These are phyloP conservation scores for Chaunax sp. DNA, from an alignment of 2,797 vertebrate genomes.

Conservation along the genomic window DNA sequence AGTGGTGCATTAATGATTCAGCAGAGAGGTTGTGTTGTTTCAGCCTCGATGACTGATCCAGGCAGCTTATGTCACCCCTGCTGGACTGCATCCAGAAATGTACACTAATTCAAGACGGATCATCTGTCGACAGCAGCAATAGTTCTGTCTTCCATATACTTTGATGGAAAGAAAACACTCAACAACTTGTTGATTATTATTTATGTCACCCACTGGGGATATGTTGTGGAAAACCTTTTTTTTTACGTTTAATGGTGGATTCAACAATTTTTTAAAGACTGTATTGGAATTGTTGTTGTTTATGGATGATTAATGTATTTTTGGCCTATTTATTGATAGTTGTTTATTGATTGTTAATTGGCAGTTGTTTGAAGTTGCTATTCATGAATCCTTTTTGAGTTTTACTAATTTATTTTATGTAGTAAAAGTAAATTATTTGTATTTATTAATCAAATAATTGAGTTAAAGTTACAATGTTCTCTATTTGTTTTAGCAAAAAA, in stretches of 20 bases:
- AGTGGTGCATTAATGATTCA: slow-evolving; percentile 40
- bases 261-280: background rate
- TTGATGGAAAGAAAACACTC: slow-evolving; percentile 9
- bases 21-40: slow-evolving; percentile 20
- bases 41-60: slow-evolving; percentile 20
- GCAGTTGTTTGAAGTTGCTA: background rate
- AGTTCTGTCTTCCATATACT: background rate
- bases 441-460: background rate
- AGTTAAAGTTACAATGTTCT: background rate
- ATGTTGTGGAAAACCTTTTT: background rate
- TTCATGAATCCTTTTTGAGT: no score
- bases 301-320: background rate
- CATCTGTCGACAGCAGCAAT: slow-evolving; percentile 2
- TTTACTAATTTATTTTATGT: background rate
- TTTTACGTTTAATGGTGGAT: no score
- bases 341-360: no score
- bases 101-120: slow-evolving; percentile 3
- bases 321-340: background rate
- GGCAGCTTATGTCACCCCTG: slow-evolving; percentile 11
- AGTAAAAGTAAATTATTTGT: background rate
- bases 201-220: background rate
- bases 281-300: background rate
- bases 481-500: no score
- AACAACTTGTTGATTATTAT: slow-evolving; percentile 5
- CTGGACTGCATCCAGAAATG: slow-evolving; percentile 24